Evolutionary conservation across 2,888 invertebrate genomes (phyloP), one percentile per base, ranked within the genome.

Genomic region (Parochlus steinenii): DNA sequence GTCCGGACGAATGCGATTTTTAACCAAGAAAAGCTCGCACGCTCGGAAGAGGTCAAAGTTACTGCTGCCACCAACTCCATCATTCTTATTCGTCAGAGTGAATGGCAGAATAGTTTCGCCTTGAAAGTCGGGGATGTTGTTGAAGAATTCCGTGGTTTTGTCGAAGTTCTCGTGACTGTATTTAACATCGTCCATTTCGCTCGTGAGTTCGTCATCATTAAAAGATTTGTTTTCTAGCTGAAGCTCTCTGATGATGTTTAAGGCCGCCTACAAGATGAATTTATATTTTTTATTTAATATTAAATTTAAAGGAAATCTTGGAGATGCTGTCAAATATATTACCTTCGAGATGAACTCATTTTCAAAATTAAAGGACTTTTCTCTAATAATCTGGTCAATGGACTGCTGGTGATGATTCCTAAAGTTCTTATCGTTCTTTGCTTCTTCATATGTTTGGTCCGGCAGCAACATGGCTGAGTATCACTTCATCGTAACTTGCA

Each of bases 381-480:
- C n/a, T n/a, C n/a, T n/a, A n/a, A n/a, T n/a, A n/a, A n/a, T n/a
- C n/a, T n/a, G n/a, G n/a, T n/a, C n/a, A n/a, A n/a, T n/a, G n/a
- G n/a, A n/a, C n/a, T n/a, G n/a, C n/a, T n/a, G n/a, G n/a, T n/a
- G n/a, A n/a, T n/a, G n/a, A n/a, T n/a, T n/a, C n/a, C n/a, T n/a
- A n/a, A n/a, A n/a, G n/a, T n/a, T n/a, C n/a, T n/a, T n/a, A n/a
- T n/a, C n/a, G n/a, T n/a, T n/a, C n/a, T 19, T 28, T 26, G 41
- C 43, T 54, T 68, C 67, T 62, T 78, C 79, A 65, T 80, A 80
- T 48, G 75, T 79, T 65, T 80, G 75, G 63, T 80, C 80, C 47
- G 80, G 78, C 61, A 75, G 67, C 63, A 80, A 67, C 76, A 71
- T 70, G n/a, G n/a, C n/a, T n/a, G n/a, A n/a, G n/a, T n/a, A n/a